These are phyloP conservation scores for Pteruthius melanotis DNA, from an alignment of 2,113 vertebrate species.

Conservation along the genomic window DNA sequence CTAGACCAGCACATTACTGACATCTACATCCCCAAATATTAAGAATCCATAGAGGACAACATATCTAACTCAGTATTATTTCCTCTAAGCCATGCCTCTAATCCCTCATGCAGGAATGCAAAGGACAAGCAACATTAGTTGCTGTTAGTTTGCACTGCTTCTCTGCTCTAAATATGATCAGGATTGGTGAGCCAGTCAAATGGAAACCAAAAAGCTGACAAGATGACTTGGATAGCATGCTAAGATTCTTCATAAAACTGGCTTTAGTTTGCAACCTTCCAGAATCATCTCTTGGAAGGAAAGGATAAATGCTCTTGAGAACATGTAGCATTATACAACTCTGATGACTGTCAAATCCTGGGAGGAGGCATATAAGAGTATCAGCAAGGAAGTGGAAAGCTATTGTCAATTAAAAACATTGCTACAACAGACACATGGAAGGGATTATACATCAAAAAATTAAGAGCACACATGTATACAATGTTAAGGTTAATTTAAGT, in stretches of 20 bases:
- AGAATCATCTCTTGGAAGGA: not conserved
- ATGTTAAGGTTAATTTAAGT: not conserved
- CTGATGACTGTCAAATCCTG: not conserved
- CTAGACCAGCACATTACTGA: not conserved
- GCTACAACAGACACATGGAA: not conserved
- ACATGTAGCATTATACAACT: not conserved
- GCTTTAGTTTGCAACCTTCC: not conserved
- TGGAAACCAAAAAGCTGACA: not conserved
- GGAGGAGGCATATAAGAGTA: not conserved
- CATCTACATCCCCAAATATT: not conserved
- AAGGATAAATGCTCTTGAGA: not conserved
- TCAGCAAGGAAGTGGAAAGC: not conserved
- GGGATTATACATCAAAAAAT: not conserved
- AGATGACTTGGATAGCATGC: not conserved
- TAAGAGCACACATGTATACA: not conserved
- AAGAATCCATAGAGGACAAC: not conserved
- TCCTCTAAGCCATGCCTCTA: not conserved
- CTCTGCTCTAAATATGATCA: not conserved
- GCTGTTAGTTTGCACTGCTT: not conserved
- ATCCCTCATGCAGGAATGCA: fast-evolving
- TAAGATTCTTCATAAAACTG: not conserved
- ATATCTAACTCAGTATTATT: not conserved
- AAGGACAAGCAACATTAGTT: not conserved
- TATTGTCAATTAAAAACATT: not conserved
- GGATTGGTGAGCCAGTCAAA: not conserved